Evolutionary conservation across 1,140 invertebrate species (phyloP).

Genomic region (Macrocentrus cingulum): DNA sequence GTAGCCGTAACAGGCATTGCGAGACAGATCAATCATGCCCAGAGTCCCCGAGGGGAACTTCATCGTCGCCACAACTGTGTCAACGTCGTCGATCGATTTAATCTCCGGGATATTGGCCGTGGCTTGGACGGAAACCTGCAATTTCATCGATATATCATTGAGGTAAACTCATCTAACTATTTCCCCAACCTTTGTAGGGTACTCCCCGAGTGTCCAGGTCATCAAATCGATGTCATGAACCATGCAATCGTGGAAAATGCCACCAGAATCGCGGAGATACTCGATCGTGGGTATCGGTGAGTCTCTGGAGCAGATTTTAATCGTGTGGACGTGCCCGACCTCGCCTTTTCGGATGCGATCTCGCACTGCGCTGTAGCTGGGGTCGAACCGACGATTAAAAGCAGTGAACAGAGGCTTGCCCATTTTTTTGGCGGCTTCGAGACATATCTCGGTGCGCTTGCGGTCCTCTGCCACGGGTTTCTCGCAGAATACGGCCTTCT

Average conservation of each 20-base stretch:
- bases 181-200: conserved; percentile 55
- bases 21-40: conserved; percentile 67
- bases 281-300: conserved; percentile 64
- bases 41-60: conserved; percentile 68
- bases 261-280: conserved; percentile 68
- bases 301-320: conserved; percentile 67
- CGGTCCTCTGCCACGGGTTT: conserved; percentile 69
- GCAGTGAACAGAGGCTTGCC: conserved; percentile 65
- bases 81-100: conserved; percentile 64
- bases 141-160: conserved; percentile 19
- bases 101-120: conserved; percentile 64
- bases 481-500: conserved; percentile 71
- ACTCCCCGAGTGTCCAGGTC: conserved; percentile 66
- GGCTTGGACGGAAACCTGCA: conserved; percentile 59
- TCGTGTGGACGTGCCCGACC: conserved; percentile 65
- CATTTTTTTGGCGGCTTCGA: conserved; percentile 61
- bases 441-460: conserved; percentile 61
- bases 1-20: conserved; percentile 68
- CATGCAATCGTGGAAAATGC: conserved; percentile 74
- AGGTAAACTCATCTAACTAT: conserved; percentile 9
- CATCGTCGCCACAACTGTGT: conserved; percentile 66
- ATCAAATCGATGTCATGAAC: conserved; percentile 73
- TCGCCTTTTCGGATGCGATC: conserved; percentile 61
- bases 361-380: conserved; percentile 61
- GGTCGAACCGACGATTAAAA: conserved; percentile 73